Evolutionary conservation across 1,140 invertebrate genomes (phyloP).

Genomic region (Brachionus rubens): DNA sequence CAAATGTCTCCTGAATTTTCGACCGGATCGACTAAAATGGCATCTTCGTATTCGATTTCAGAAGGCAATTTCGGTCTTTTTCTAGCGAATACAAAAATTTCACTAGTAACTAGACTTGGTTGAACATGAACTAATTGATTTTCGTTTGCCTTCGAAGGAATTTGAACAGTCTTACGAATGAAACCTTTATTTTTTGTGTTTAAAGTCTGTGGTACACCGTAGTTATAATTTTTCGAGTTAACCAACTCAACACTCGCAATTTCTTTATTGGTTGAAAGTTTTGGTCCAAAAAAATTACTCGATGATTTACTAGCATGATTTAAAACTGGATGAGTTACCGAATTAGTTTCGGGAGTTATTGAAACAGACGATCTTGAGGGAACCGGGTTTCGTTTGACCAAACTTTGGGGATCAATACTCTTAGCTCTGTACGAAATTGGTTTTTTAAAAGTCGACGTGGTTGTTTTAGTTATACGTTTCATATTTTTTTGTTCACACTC

Average conservation of each 20-base stretch:
- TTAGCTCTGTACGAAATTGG: not conserved
- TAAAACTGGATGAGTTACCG: conserved; percentile 3
- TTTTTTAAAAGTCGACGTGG: not conserved
- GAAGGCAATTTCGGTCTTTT: not conserved
- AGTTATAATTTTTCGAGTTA: not conserved
- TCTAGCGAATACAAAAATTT: conserved; percentile 41
- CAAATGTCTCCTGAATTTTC: not conserved
- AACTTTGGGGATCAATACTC: not conserved
- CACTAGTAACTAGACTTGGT: not conserved
- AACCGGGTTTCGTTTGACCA: not conserved
- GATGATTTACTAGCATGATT: not conserved
- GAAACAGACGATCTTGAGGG: not conserved
- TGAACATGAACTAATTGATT: not conserved
- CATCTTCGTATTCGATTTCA: not conserved
- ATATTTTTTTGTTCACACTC: not conserved
- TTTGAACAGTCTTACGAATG: not conserved
- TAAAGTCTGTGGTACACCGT: conserved; percentile 19
- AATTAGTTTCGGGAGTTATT: not conserved
- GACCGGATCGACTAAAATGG: not conserved
- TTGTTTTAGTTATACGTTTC: not conserved
- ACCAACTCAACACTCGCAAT: not conserved
- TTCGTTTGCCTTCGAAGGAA: not conserved
- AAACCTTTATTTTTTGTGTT: not conserved
- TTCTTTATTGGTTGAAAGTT: not conserved
- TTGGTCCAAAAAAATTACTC: conserved; percentile 11